These are phyloP conservation scores for Cebidichthys violaceus DNA, from an alignment of 2,113 vertebrate species.

Conservation along the genomic window DNA sequence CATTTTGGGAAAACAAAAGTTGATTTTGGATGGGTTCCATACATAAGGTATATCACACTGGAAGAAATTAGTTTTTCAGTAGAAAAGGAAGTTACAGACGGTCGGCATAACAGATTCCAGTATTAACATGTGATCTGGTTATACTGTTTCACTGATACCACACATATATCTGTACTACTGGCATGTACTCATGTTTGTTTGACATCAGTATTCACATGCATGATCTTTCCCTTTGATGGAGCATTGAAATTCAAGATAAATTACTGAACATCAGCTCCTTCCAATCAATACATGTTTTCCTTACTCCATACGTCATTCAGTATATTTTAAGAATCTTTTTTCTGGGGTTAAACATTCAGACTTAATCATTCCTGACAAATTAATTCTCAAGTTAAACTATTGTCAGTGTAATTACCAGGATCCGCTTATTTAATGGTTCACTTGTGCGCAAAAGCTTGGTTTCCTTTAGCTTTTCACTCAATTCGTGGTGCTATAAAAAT, in stretches of 20 bases:
- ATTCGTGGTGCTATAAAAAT: background rate
- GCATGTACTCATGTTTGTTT: conserved; percentile 29
- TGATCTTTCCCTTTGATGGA: conserved; percentile 13
- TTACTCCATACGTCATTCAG: background rate
- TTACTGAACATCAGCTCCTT: background rate
- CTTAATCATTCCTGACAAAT: background rate
- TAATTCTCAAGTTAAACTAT: background rate
- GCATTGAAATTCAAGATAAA: background rate
- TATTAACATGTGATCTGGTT: conserved; percentile 13
- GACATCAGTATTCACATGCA: conserved; percentile 33
- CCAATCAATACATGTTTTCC: background rate
- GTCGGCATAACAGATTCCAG: background rate
- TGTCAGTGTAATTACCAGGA: background rate
- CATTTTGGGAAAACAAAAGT: conserved; percentile 17
- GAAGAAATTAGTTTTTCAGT: background rate
- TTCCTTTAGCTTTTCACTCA: conserved; percentile 22
- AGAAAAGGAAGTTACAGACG: background rate
- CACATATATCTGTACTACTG: background rate
- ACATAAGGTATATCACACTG: conserved; percentile 8
- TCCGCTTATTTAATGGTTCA: background rate
- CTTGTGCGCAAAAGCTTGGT: background rate
- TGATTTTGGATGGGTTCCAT: conserved; percentile 8
- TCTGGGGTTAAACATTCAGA: background rate
- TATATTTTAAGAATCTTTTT: background rate
- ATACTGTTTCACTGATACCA: conserved; percentile 8